Conservation (phyloP, 2,113 vertebrate species). For the Crotophaga sulcirostris region DNA sequence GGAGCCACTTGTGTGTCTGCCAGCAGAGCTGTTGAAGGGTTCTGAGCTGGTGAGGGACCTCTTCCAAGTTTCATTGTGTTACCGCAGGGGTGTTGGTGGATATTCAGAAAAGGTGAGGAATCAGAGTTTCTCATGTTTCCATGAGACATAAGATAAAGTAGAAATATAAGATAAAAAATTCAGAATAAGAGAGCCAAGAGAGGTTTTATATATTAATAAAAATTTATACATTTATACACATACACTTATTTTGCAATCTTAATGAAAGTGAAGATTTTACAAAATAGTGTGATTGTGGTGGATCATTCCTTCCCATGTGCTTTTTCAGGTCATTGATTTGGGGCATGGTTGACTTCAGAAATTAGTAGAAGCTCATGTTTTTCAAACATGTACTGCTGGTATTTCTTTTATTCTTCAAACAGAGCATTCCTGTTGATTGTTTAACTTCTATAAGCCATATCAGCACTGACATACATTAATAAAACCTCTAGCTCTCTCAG, state of each 20-base stretch:
- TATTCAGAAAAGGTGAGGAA: background rate
- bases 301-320: background rate
- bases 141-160: background rate
- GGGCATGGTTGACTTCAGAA: background rate
- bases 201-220: background rate
- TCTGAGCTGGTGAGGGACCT: background rate
- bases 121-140: background rate
- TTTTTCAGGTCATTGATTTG: background rate
- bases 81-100: background rate
- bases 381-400: background rate
- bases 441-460: background rate
- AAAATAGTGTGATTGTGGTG: background rate
- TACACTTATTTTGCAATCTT: background rate
- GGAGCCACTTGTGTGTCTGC: background rate
- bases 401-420: background rate
- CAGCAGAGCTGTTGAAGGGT: background rate
- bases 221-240: background rate
- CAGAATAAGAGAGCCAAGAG: background rate
- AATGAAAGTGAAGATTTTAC: background rate
- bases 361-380: conserved; percentile 10
- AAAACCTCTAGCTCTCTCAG: background rate
- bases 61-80: background rate
- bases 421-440: background rate
- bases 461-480: background rate
- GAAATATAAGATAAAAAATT: background rate